Evolutionary conservation across 2,888 invertebrate species (phyloP).

Genomic region (Eledona agricola): DNA sequence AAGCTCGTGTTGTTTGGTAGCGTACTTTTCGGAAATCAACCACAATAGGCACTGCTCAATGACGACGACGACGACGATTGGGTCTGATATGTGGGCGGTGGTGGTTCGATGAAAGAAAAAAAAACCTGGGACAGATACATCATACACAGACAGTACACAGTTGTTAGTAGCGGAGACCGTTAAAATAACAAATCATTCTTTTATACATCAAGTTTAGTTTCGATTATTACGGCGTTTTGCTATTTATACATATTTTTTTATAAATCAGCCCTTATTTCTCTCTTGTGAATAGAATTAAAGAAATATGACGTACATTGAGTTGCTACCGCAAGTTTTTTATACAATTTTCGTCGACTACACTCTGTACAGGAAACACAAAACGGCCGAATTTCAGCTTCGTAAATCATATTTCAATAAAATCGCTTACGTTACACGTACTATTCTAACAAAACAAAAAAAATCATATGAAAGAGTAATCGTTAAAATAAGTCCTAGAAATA

Average conservation of each 20-base stretch:
- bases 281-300: conserved; percentile 59
- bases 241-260: conserved; percentile 56
- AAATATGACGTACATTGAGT: conserved; percentile 56
- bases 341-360: conserved; percentile 36
- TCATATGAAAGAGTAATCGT: conserved; percentile 48
- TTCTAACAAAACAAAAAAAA: conserved; percentile 46
- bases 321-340: conserved; percentile 33
- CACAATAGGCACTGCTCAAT: too few relatives aligned
- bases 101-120: too few relatives aligned
- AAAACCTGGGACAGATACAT: not conserved
- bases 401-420: conserved; percentile 55
- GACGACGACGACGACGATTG: too few relatives aligned
- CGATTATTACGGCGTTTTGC: conserved; percentile 49
- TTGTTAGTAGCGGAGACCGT: conserved; percentile 36
- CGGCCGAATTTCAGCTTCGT: conserved; percentile 45
- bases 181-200: conserved; percentile 35
- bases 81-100: conserved; percentile 33
- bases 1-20: too few relatives aligned
- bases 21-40: too few relatives aligned
- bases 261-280: conserved; percentile 62
- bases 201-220: conserved; percentile 48
- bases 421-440: conserved; percentile 53
- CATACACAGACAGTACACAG: too few relatives aligned
- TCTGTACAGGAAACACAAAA: conserved; percentile 43
- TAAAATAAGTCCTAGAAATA: conserved; percentile 13